Evolutionary conservation across 2,888 invertebrate genomes (phyloP).

Genomic region (Autographa gamma): DNA sequence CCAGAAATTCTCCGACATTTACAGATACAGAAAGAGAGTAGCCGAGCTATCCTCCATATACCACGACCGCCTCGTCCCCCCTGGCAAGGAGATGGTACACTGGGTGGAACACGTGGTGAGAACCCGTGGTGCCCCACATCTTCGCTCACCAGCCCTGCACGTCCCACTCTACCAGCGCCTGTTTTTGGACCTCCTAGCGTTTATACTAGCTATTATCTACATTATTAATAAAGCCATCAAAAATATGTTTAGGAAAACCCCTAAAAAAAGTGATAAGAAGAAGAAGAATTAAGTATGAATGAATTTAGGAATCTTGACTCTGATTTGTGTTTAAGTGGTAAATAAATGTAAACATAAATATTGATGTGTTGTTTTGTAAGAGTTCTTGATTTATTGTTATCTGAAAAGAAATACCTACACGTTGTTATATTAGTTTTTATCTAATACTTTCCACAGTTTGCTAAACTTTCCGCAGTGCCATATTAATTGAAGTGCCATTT

Average conservation of each 20-base stretch:
- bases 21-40: slow-evolving; percentile 61
- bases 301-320: too few relatives aligned
- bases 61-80: slow-evolving; percentile 83
- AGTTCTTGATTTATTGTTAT: not conserved
- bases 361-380: not conserved
- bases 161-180: slow-evolving; percentile 73
- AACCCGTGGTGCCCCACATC: slow-evolving; percentile 87
- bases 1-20: slow-evolving; percentile 5
- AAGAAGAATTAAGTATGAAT: slow-evolving; percentile 36
- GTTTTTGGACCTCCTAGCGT: slow-evolving; percentile 63
- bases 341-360: too few relatives aligned
- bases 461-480: too few relatives aligned
- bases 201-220: slow-evolving; percentile 31
- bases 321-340: too few relatives aligned
- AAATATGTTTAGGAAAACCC: slow-evolving; percentile 18
- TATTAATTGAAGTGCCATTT: too few relatives aligned
- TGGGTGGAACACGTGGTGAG: slow-evolving; percentile 91
- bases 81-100: slow-evolving; percentile 90
- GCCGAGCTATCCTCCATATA: slow-evolving; percentile 64
- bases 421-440: too few relatives aligned
- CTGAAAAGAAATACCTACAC: not conserved
- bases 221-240: not conserved
- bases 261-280: slow-evolving; percentile 26
- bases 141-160: slow-evolving; percentile 68
- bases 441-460: too few relatives aligned